Evolutionary conservation across 1,140 invertebrate species (phyloP), one percentile per base, ranked within the genome.

Genomic region (Antheraea pernyi): DNA sequence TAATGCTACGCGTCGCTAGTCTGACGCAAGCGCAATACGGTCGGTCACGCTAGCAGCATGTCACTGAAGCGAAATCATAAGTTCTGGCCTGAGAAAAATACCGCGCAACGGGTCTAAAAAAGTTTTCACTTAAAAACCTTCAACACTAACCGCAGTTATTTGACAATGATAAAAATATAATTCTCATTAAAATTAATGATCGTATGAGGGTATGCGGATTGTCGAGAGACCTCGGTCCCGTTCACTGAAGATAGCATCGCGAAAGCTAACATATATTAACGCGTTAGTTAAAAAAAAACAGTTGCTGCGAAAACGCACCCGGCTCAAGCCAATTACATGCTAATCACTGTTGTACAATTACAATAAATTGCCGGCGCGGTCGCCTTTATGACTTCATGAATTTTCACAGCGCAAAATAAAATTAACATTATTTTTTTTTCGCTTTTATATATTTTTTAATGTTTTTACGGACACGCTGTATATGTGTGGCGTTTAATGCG

Each of bases 391-490:
- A 36, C 61, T 22, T 61, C 30, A 61, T 63, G 61, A 36, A 63
- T 63, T 63, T 63, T 63, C 30, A 63, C 61, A 37, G 30, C 11
- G 61, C 61, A 10, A 37, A 37, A 63, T 22, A 16, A 61, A 61
- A 22, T 19, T 22, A 36, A 63, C 61, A 63, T 75, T n/a, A n/a
- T n/a, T n/a, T n/a, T 70, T 70, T 46, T 65, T 60, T 65, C 11
- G 11, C 7, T 42, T 42, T 3, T 53, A 53, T 53, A 16, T 53
- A 6, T 53, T 53, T 53, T 53, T 53, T 53, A 13, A 5, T 16
- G 13, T 53, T 53, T 65, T 66, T 65, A 30, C 8, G 59, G 67
- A 60, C 65, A 71, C 13, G 65, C 69, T 71, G 69, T 67, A 62
- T 53, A 16, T 65, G 68, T 65, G 36, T 65, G 65, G 61, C 22